Evolutionary conservation across 53 echinoderm and acorn worm genomes (phyloP).

Genomic region (Echinarachnius parma): DNA sequence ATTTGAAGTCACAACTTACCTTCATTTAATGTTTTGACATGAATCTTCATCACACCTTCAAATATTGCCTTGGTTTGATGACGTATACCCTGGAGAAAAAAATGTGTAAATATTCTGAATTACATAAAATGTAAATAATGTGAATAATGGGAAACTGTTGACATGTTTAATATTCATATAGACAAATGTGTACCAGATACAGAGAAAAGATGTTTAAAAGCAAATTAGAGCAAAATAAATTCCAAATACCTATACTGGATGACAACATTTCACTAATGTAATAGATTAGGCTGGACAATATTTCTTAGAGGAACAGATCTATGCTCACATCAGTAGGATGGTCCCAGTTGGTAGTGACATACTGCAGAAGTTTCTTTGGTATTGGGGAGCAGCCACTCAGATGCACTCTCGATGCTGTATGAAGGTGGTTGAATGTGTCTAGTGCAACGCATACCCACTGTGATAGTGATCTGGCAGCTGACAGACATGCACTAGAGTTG

Average conservation of each 20-base stretch:
- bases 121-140: too few relatives aligned
- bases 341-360: constrained; percentile 86
- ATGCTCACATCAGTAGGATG: constrained; percentile 88
- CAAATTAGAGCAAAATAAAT: too few relatives aligned
- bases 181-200: too few relatives aligned
- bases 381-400: constrained; percentile 53
- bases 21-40: constrained; percentile 7
- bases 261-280: too few relatives aligned
- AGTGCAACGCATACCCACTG: constrained; percentile 68
- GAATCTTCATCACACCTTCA: constrained; percentile 75
- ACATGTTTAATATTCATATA: too few relatives aligned
- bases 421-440: constrained; percentile 6
- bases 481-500: constrained; percentile 54
- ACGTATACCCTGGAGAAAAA: constrained; percentile 67
- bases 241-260: too few relatives aligned
- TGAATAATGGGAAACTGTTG: too few relatives aligned
- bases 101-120: too few relatives aligned
- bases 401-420: background rate
- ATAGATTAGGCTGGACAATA: background rate
- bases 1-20: background rate
- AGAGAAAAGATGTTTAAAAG: too few relatives aligned
- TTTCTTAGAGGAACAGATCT: too few relatives aligned
- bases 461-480: constrained; percentile 60
- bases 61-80: constrained; percentile 82
- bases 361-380: constrained; percentile 59